A percentile compares a stretch with the other conserved stretches of the same genome.
Evolutionary conservation across 2,797 vertebrate species (phyloP).

Genomic region (Xiphophorus birchmanni): DNA sequence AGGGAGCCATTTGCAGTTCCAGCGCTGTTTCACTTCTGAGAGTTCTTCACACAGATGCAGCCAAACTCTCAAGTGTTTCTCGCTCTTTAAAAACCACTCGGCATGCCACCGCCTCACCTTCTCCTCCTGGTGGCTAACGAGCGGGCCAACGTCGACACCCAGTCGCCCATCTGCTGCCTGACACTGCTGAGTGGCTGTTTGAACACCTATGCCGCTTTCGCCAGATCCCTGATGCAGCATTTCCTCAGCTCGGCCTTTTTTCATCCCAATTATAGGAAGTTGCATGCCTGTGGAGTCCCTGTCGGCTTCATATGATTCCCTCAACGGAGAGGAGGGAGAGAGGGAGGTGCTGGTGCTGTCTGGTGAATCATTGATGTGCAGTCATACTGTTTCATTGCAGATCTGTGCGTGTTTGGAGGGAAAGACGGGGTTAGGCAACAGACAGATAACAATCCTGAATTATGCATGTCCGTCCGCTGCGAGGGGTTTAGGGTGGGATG

Average conservation of each 20-base stretch:
- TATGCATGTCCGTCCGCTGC: constrained; percentile 49
- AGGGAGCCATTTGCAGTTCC: constrained; percentile 36
- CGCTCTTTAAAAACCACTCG: constrained; percentile 14
- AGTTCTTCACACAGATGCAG: constrained; percentile 40
- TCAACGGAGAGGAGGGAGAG: constrained; percentile 40
- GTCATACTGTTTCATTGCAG: constrained; percentile 73
- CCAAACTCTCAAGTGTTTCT: constrained; percentile 48
- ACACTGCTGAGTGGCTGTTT: constrained; percentile 70
- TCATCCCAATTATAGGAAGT: constrained; percentile 75
- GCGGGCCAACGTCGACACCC: constrained; percentile 38
- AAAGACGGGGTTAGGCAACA: constrained; percentile 46
- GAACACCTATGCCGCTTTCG: constrained; percentile 57
- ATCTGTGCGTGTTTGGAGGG: constrained; percentile 36
- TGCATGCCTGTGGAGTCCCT: constrained; percentile 71
- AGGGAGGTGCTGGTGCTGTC: constrained; percentile 28
- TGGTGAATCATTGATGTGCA: constrained; percentile 78
- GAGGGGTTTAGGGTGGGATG: constrained; percentile 28
- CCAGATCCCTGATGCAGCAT: constrained; percentile 74
- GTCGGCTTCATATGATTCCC: constrained; percentile 69
- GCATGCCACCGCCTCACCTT: constrained; percentile 6
- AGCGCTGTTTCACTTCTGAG: constrained; percentile 30
- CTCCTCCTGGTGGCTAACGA: constrained; percentile 54
- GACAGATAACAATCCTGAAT: constrained; percentile 64
- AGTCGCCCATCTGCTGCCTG: constrained; percentile 62
- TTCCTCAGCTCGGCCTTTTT: constrained; percentile 37